A percentile compares a stretch with the other conserved stretches of the same genome.
Evolutionary conservation across 1,140 invertebrate genomes (phyloP).

Genomic region (Aleiodes sp.): DNA sequence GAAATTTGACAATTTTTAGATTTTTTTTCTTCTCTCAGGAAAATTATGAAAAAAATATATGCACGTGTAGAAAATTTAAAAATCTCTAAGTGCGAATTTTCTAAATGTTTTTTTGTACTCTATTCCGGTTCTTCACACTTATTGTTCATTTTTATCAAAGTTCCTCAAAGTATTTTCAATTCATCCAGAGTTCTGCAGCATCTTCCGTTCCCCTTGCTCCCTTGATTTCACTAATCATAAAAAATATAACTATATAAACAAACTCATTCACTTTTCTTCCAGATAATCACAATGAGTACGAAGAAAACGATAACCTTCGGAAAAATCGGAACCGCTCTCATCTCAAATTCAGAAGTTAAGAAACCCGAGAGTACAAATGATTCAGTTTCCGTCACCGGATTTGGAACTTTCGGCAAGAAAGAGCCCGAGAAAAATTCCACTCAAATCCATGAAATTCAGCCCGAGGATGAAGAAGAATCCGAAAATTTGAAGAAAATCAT

Average conservation of each 20-base stretch:
- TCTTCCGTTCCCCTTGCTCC: no score
- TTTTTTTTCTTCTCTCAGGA: no score
- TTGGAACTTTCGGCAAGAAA: slow-evolving; percentile 72
- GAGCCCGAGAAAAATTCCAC: slow-evolving; percentile 53
- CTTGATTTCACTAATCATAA: background rate
- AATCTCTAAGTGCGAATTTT: no score
- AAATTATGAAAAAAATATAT: no score
- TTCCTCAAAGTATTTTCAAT: no score
- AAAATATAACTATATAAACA: no score
- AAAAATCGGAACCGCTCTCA: slow-evolving; percentile 68
- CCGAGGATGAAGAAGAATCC: slow-evolving; percentile 74
- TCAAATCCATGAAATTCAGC: slow-evolving; percentile 70
- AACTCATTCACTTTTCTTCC: background rate
- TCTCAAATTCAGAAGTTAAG: slow-evolving; percentile 43
- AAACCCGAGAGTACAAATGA: slow-evolving; percentile 41
- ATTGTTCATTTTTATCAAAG: no score
- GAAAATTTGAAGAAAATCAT: slow-evolving; percentile 76
- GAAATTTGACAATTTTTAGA: no score
- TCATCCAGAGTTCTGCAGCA: no score
- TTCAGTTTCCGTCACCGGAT: slow-evolving; percentile 60
- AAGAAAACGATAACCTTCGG: slow-evolving; percentile 69
- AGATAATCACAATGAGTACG: slow-evolving; percentile 18
- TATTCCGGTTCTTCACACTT: no score
- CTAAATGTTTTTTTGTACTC: no score
- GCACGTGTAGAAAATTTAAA: no score